Evolutionary conservation across 2,113 vertebrate genomes (phyloP).

Genomic region (Odobenus rosmarus): DNA sequence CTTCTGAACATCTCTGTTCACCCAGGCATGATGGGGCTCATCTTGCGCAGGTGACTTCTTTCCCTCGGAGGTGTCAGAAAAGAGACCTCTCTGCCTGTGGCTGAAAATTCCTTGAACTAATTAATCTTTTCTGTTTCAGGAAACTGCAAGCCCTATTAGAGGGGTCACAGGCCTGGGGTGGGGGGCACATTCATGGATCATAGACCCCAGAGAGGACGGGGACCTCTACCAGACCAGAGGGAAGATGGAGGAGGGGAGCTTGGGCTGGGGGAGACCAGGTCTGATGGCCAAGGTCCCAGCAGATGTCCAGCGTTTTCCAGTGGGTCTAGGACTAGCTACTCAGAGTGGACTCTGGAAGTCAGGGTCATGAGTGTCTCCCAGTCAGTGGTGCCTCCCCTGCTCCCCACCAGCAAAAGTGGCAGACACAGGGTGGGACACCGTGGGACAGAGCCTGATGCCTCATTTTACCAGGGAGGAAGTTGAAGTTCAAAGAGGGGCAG

Average conservation of each 20-base stretch:
- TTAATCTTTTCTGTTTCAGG: not conserved
- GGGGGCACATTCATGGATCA: not conserved
- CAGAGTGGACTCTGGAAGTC: not conserved
- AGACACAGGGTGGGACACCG: not conserved
- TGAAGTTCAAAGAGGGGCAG: not conserved
- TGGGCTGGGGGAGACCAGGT: not conserved
- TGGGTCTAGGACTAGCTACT: not conserved
- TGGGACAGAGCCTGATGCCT: not conserved
- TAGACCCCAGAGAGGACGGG: not conserved
- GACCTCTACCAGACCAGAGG: not conserved
- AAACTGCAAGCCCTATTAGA: not conserved
- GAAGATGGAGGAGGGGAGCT: not conserved
- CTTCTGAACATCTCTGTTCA: not conserved
- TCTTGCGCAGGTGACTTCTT: not conserved
- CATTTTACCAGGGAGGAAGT: not conserved
- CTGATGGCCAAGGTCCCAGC: not conserved
- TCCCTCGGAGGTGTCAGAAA: not conserved
- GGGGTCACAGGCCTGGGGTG: not conserved
- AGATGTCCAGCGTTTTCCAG: not conserved
- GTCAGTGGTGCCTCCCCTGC: not conserved
- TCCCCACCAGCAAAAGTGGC: not conserved
- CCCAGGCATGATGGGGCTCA: not conserved
- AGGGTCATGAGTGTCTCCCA: rapidly evolving
- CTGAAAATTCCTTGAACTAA: not conserved
- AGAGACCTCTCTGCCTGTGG: not conserved